Base-by-base conservation (phyloP, 2,888 invertebrate species). In the Xylophagus ater region DNA sequence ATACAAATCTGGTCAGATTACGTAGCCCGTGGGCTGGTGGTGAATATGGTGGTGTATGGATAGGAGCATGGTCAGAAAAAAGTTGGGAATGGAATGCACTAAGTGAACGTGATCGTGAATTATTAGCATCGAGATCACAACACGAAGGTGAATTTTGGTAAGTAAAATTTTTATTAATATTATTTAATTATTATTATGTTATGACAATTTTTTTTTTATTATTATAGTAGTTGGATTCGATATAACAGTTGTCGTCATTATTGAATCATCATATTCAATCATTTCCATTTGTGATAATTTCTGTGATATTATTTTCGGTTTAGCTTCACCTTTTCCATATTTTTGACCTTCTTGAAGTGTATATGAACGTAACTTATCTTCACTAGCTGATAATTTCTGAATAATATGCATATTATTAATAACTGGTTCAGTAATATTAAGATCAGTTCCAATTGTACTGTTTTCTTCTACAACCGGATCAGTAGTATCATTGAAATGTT, bases 131-230 rank as follows among this genome's bases (percentile, higher is more conserved):
- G 7, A 56, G 76, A 45, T 72, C 73, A 13, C 64, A 73, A 47
- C 74, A 76, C 52, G 78, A 79, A 51, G 79, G 78, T 17, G 79
- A 80, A 60, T 80, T 80, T 58, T 80, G 78, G 77, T 74, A 54
- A 59, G 60, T 51, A n/a, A n/a, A n/a, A n/a, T n/a, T n/a, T n/a
- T n/a, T n/a, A 12, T n/a, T n/a, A n/a, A n/a, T n/a, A n/a, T n/a
- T n/a, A n/a, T n/a, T n/a, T n/a, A n/a, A n/a, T n/a, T n/a, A n/a
- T n/a, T n/a, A n/a, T n/a, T n/a, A n/a, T n/a, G n/a, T n/a, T n/a
- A n/a, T n/a, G n/a, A n/a, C n/a, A n/a, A n/a, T n/a, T n/a, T n/a
- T n/a, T n/a, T n/a, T n/a, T n/a, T n/a, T n/a, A n/a, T n/a, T n/a
- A n/a, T n/a, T n/a, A n/a, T n/a, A n/a, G n/a, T n/a, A n/a, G n/a